Percentiles rank a stretch among this genome's conserved stretches.
phyloP scores from a whole-genome alignment of 2,888 invertebrate species.

The Buathra laborator region DNA sequence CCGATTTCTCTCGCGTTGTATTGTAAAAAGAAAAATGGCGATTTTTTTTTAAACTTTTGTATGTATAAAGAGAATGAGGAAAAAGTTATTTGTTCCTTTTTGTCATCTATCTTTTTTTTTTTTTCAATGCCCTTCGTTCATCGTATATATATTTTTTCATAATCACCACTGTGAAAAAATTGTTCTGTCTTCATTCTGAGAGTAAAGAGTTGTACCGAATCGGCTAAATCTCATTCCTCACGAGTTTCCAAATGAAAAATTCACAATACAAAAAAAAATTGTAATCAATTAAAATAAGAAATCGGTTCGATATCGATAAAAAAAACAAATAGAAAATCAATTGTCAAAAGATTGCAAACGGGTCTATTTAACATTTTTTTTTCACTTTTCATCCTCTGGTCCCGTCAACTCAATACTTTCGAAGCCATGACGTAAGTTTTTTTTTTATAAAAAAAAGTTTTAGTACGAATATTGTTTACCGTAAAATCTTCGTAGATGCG shows the following conservation, averaged over 20 bases:
- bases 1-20: constrained; percentile 15
- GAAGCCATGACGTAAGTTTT: too few relatives aligned
- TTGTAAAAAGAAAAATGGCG: constrained; percentile 2
- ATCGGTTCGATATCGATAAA: too few relatives aligned
- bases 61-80: constrained; percentile 54
- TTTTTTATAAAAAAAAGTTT: too few relatives aligned
- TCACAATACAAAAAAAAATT: not conserved
- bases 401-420: not conserved
- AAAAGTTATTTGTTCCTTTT: constrained; percentile 9
- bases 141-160: constrained; percentile 3
- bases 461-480: too few relatives aligned
- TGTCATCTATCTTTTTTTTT: constrained; percentile 51
- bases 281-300: not conserved
- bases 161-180: constrained; percentile 11
- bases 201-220: not conserved
- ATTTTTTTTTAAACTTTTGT: constrained; percentile 23
- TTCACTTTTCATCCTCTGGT: not conserved
- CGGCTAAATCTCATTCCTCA: not conserved
- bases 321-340: not conserved
- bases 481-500: too few relatives aligned
- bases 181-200: not conserved
- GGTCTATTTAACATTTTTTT: not conserved
- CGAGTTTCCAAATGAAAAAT: not conserved
- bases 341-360: too few relatives aligned
- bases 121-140: constrained; percentile 63